Percentiles rank a stretch among this genome's conserved stretches.
These are phyloP conservation scores for Chromoteleia sp. DNA, from an alignment of 2,888 invertebrate species.

Conservation along the genomic window DNA sequence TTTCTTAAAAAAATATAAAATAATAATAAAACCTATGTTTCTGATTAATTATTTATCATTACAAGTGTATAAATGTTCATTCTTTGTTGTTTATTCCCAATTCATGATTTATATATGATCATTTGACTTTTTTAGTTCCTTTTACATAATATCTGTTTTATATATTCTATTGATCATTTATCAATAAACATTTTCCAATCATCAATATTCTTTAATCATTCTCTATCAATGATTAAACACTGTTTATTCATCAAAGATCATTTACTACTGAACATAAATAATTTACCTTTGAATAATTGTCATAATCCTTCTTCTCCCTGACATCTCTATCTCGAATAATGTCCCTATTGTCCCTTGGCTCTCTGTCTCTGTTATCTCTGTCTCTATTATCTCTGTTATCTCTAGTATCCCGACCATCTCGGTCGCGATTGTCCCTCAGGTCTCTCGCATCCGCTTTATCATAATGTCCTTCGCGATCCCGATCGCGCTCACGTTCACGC, in stretches of 20 bases:
- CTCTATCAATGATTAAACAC: too few relatives aligned
- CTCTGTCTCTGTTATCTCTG: conserved; percentile 76
- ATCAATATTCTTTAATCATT: too few relatives aligned
- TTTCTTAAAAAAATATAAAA: too few relatives aligned
- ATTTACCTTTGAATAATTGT: conserved; percentile 82
- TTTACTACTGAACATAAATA: not conserved
- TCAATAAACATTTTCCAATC: too few relatives aligned
- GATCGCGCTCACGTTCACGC: conserved; percentile 70
- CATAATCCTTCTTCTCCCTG: conserved; percentile 80
- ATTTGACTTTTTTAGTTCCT: too few relatives aligned
- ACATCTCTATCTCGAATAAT: conserved; percentile 60
- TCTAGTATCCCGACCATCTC: conserved; percentile 68
- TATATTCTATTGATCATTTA: too few relatives aligned
- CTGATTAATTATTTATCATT: too few relatives aligned
- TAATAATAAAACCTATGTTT: too few relatives aligned
- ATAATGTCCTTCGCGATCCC: conserved; percentile 81
- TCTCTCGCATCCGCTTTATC: conserved; percentile 78
- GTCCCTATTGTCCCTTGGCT: conserved; percentile 57
- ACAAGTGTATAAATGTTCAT: too few relatives aligned
- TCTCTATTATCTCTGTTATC: conserved; percentile 72
- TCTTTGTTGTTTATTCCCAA: too few relatives aligned
- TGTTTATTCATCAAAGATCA: not conserved
- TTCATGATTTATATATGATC: too few relatives aligned
- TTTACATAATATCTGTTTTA: too few relatives aligned
- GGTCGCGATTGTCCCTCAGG: conserved; percentile 70